A percentile compares a stretch with the other conserved stretches of the same genome.
phyloP scores from a whole-genome alignment of 2,888 invertebrate species.

The Hydriomena furcata region DNA sequence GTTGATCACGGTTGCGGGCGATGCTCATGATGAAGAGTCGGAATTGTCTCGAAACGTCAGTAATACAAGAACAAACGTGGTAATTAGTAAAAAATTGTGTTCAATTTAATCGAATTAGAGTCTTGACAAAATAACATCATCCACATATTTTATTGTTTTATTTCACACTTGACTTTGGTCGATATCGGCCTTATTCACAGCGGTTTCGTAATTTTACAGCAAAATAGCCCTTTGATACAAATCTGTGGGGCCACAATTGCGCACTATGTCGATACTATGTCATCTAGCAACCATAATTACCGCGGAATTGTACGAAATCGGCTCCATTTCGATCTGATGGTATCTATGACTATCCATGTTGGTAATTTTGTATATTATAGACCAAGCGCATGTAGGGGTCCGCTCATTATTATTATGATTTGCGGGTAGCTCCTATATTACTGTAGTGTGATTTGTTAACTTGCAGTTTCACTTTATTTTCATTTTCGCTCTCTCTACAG shows the following conservation, averaged over 20 bases:
- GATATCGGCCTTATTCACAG: conserved; percentile 4
- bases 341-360: conserved; percentile 27
- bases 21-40: too few relatives aligned
- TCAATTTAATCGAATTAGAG: too few relatives aligned
- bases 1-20: too few relatives aligned
- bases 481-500: conserved; percentile 22
- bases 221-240: conserved; percentile 27
- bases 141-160: conserved; percentile 5
- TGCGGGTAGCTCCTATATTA: conserved; percentile 35
- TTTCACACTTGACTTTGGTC: background rate
- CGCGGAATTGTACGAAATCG: conserved; percentile 29
- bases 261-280: conserved; percentile 24
- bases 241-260: conserved; percentile 23
- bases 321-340: conserved; percentile 29
- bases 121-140: too few relatives aligned
- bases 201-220: conserved; percentile 18
- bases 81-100: too few relatives aligned
- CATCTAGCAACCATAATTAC: conserved; percentile 33
- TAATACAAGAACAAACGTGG: too few relatives aligned
- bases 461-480: conserved; percentile 30
- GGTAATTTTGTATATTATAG: conserved; percentile 42
- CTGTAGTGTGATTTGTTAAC: conserved; percentile 38
- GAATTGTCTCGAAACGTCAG: too few relatives aligned
- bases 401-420: conserved; percentile 31
- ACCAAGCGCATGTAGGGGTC: conserved; percentile 42